Percentiles rank a stretch among this genome's conserved stretches.
Evolutionary conservation across 2,888 invertebrate species (phyloP).

Genomic region (Leucoma salicis): DNA sequence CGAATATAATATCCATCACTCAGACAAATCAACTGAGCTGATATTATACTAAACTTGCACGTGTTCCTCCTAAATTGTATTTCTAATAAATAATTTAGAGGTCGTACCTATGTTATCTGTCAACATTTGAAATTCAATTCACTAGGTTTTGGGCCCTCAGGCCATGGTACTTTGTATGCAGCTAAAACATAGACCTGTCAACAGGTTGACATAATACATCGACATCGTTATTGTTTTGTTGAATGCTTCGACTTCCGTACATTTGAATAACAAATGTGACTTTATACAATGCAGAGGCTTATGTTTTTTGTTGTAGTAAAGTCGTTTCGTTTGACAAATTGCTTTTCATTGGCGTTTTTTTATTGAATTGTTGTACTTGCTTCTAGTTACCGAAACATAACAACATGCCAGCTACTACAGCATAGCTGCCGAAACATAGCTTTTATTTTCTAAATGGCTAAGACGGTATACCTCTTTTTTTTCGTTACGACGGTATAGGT

Average conservation of each 20-base stretch:
- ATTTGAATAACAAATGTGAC: slow-evolving; percentile 24
- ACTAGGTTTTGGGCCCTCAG: slow-evolving; percentile 1
- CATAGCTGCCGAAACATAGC: no score
- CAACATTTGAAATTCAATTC: slow-evolving; percentile 7
- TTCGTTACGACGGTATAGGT: no score
- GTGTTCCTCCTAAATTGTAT: no score
- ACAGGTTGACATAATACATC: slow-evolving; percentile 17
- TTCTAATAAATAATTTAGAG: slow-evolving; percentile 12
- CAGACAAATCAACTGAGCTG: no score
- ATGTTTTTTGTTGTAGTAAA: slow-evolving; percentile 14
- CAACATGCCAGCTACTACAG: no score
- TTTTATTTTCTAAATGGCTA: no score
- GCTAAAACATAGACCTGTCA: slow-evolving; percentile 2
- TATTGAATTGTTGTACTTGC: no score
- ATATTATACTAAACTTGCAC: no score
- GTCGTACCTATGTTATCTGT: slow-evolving; percentile 20
- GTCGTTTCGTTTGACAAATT: not conserved
- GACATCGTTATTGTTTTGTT: slow-evolving; percentile 24
- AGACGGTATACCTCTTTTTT: no score
- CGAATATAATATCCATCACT: slow-evolving; percentile 19
- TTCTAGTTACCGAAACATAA: no score
- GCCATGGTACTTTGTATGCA: not conserved
- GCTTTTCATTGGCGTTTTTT: not conserved
- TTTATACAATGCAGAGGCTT: slow-evolving; percentile 21
- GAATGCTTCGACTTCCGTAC: slow-evolving; percentile 22